Evolutionary conservation across 2,113 vertebrate genomes (phyloP).

Genomic region (Anoplopoma fimbria): DNA sequence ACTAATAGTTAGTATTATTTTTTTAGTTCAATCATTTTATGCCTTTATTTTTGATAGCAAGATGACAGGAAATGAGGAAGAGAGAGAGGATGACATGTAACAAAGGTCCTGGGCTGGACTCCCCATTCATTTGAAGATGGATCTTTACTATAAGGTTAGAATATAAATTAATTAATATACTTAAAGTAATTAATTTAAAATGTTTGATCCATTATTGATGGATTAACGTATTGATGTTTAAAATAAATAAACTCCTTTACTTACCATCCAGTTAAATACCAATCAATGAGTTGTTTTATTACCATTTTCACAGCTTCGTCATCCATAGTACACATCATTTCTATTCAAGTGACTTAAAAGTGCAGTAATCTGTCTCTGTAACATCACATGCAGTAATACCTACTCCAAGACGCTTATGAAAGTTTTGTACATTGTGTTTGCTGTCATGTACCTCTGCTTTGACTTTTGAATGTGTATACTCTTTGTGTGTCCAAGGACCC

Average conservation of each 20-base stretch:
- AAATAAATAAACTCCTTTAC: not conserved
- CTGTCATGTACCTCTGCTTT: conserved; percentile 37
- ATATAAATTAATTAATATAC: not conserved
- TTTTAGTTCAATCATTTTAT: not conserved
- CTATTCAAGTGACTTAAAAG: conserved; percentile 50
- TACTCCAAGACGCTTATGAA: conserved; percentile 30
- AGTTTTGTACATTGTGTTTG: conserved; percentile 44
- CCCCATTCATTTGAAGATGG: not conserved
- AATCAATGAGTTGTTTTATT: not conserved
- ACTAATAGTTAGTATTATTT: not conserved
- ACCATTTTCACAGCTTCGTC: conserved; percentile 2
- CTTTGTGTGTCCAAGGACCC: conserved; percentile 31
- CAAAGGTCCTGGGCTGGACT: not conserved
- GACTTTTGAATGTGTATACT: conserved; percentile 60
- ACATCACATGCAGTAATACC: conserved; percentile 30
- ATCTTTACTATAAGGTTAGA: not conserved
- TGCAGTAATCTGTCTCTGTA: conserved; percentile 18
- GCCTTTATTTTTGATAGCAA: not conserved
- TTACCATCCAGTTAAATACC: conserved; percentile 9
- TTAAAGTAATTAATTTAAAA: not conserved
- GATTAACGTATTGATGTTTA: not conserved
- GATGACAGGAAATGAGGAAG: not conserved
- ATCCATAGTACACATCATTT: conserved; percentile 1
- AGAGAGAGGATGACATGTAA: not conserved
- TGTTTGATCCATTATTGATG: not conserved